phyloP scores from a whole-genome alignment of 2,113 vertebrate species.

The Bufo bufo region DNA sequence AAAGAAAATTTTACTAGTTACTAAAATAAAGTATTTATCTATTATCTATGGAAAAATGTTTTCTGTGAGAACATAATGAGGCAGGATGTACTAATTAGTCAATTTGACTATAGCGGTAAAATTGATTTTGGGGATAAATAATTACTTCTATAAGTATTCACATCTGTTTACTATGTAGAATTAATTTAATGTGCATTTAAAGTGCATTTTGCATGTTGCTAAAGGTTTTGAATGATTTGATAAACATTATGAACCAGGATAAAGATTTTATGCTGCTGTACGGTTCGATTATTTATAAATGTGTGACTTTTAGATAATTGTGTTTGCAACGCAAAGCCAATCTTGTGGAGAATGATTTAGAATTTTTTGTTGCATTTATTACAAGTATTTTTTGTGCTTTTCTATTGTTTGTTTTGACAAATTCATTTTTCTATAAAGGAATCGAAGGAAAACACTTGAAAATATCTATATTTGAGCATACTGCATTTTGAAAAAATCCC shows the following conservation, averaged over 20 bases:
- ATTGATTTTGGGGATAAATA: conserved; percentile 27
- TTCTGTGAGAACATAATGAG: conserved; percentile 22
- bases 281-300: not conserved
- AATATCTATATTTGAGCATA: no score
- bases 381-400: no score
- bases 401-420: no score
- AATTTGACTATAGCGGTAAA: conserved; percentile 7
- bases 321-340: not conserved
- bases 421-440: no score
- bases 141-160: conserved; percentile 1
- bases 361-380: not conserved
- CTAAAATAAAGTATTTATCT: not conserved
- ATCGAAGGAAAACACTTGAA: no score
- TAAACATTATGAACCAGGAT: not conserved
- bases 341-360: not conserved
- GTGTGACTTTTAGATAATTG: not conserved
- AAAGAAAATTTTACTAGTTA: not conserved
- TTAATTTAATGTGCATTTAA: not conserved
- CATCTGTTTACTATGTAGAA: conserved; percentile 11
- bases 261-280: not conserved
- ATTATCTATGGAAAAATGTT: conserved; percentile 1
- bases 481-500: no score
- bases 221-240: not conserved
- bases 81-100: conserved; percentile 18
- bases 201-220: not conserved